These are phyloP conservation scores for Salvator merianae DNA, from an alignment of 2,113 vertebrate genomes.

Conservation along the genomic window DNA sequence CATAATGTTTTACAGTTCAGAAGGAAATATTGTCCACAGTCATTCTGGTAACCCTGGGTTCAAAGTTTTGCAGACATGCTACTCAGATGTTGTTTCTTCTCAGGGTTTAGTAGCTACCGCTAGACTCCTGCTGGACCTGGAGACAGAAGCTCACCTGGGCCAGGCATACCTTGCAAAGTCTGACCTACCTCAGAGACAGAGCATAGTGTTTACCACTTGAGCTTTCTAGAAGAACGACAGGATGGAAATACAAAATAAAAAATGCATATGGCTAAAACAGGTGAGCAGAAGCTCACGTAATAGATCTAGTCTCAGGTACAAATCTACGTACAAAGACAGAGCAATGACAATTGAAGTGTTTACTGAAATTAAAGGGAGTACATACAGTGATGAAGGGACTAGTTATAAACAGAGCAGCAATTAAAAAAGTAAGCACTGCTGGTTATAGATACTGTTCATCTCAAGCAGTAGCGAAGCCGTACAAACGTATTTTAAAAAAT, in stretches of 20 bases:
- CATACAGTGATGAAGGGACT: constrained; percentile 52
- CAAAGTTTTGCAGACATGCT: neutral
- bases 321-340: constrained; percentile 7
- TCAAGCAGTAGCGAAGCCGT: constrained; percentile 45
- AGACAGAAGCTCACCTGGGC: too few relatives aligned
- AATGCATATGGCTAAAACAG: neutral
- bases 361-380: constrained; percentile 57
- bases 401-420: constrained; percentile 43
- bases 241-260: too few relatives aligned
- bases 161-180: too few relatives aligned
- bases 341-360: constrained; percentile 49
- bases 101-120: too few relatives aligned
- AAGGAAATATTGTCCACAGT: neutral
- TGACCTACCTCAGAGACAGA: too few relatives aligned
- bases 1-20: neutral
- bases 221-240: too few relatives aligned
- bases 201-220: too few relatives aligned
- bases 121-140: too few relatives aligned
- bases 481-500: constrained; percentile 41
- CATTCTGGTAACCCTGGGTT: neutral
- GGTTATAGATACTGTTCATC: constrained; percentile 13
- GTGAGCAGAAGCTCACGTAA: neutral
- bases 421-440: constrained; percentile 34
- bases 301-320: neutral
- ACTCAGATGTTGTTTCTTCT: neutral